phyloP scores from a whole-genome alignment of 2,113 vertebrate genomes.

The Pogona vitticeps region DNA sequence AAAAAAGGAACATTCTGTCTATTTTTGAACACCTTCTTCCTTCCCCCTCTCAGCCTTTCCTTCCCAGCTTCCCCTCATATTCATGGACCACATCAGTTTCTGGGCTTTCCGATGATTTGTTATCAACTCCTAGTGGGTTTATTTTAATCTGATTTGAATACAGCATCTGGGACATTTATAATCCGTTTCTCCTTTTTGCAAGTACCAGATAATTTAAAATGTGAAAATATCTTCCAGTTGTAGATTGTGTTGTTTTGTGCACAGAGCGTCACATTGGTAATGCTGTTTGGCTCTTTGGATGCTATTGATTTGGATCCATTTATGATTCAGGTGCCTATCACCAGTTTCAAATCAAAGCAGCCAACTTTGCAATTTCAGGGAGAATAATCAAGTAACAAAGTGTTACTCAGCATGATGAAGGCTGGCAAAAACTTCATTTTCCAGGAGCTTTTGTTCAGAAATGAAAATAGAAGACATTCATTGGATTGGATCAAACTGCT shows the following conservation, averaged over 20 bases:
- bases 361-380: slow-evolving; percentile 31
- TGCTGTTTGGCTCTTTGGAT: slow-evolving; percentile 40
- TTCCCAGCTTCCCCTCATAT: fast-evolving
- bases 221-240: slow-evolving; percentile 25
- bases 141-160: slow-evolving; percentile 47
- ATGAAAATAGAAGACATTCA: slow-evolving; percentile 6
- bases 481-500: neutral
- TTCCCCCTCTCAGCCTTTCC: neutral
- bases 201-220: slow-evolving; percentile 5
- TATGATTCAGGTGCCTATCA: slow-evolving; percentile 20
- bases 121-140: neutral
- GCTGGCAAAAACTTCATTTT: neutral
- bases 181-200: slow-evolving; percentile 13
- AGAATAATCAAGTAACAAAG: slow-evolving; percentile 1
- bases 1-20: slow-evolving; percentile 26
- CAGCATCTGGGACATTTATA: slow-evolving; percentile 5
- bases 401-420: neutral
- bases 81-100: neutral
- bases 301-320: slow-evolving; percentile 44
- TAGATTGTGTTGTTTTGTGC: neutral
- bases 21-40: slow-evolving; percentile 17
- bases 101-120: slow-evolving; percentile 30
- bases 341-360: slow-evolving; percentile 7
- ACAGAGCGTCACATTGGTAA: slow-evolving; percentile 14
- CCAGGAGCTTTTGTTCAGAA: neutral